Evolutionary conservation across 2,797 vertebrate genomes (phyloP), one percentile per base, ranked within the genome.

Genomic region (Distichodus sexfasciatus): DNA sequence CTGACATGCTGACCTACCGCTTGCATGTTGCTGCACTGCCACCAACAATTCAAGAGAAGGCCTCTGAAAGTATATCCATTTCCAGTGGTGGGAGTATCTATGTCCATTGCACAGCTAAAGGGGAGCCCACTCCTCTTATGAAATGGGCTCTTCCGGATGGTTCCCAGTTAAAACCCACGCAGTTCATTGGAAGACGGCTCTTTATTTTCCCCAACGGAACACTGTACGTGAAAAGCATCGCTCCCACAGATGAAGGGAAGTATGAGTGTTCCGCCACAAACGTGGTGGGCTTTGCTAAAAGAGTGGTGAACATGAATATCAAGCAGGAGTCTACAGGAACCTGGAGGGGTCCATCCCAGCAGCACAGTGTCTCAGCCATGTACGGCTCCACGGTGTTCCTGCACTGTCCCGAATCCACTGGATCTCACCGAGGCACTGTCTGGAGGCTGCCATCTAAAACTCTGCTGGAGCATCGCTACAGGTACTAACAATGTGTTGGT

Each of bases 121-220:
- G 90, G 1, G 84, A 90, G 71, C 92, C 92, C 3, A 53, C 66
- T 1, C 92, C 92, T 10, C 26, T 78, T 51, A 46, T 91, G 43
- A 92, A 89, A 66, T 93, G 92, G 92, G 78, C 17, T n/a, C 80
- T 92, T 15, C 89, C 90, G 31, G 66, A 76, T 8, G 87, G 88
- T 2, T 63, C 86, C 40, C 78, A 86, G 8, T 83, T 93, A 1
- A 91, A 91, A 58, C 87, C 89, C 4, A 90, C 91, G 14, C 91
- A 93, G 80, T 89, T 87, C 72, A 76, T 91, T 17, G 90, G 85
- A 47, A 83, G 74, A 17, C 83, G 84, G 17, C 68, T 91, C n/a
- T 93, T 92, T 75, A 82, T 91, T 73, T 93, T 91, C 51, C 90
- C 90, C 17, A 93, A 93, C 1, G 91, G 91, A 15, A 93, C 91